Conservation (phyloP, 2,797 vertebrate genomes). For the Poeciliopsis gracilis region DNA sequence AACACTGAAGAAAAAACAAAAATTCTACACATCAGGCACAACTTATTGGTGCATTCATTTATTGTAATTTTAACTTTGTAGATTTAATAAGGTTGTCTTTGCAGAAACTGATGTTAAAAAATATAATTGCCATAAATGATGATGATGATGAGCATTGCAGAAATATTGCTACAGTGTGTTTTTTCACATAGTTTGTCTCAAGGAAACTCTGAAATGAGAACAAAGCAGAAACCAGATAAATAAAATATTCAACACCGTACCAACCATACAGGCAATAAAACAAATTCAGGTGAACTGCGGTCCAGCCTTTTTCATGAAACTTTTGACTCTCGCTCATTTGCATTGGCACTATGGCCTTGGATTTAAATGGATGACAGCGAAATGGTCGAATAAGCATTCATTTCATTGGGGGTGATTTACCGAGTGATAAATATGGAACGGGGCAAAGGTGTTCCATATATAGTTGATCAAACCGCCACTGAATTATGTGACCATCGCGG, state of each 20-base stretch:
- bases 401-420: slow-evolving; percentile 14
- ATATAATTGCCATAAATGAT: not conserved
- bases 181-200: not conserved
- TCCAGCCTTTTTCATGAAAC: not conserved
- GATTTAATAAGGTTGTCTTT: not conserved
- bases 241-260: not conserved
- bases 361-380: slow-evolving; percentile 6
- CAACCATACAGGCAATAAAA: not conserved
- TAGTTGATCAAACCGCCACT: slow-evolving; percentile 46
- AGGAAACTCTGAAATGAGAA: not conserved
- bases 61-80: not conserved
- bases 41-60: not conserved
- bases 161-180: not conserved
- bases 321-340: not conserved
- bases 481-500: slow-evolving; percentile 47
- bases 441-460: slow-evolving; percentile 36
- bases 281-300: not conserved
- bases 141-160: not conserved
- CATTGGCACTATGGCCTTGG: not conserved
- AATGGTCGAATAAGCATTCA: not conserved
- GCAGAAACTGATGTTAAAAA: not conserved
- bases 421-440: slow-evolving; percentile 21
- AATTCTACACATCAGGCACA: not conserved
- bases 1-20: not conserved
- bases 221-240: not conserved